phyloP scores from a whole-genome alignment of 1,140 invertebrate species.

The Phymorhynchus buccinoides region DNA sequence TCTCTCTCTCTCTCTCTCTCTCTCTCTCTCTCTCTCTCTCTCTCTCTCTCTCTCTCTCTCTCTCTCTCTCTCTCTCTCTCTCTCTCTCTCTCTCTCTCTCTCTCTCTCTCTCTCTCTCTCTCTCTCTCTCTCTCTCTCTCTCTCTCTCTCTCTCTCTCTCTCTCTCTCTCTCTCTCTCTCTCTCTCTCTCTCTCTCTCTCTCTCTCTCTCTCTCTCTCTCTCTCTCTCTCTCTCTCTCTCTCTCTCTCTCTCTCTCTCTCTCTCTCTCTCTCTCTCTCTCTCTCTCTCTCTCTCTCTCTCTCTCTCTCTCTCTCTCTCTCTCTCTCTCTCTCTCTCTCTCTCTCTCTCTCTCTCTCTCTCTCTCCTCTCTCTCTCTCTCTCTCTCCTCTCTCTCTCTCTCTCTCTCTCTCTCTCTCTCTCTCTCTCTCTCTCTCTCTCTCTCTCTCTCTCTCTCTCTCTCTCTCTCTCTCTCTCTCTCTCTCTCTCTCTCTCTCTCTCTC shows the following conservation, averaged over 20 bases:
- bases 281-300: no score
- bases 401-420: conserved; percentile 4
- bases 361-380: background rate
- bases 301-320: no score
- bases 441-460: background rate
- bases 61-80: background rate
- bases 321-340: background rate
- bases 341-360: background rate
- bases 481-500: conserved; percentile 4
- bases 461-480: background rate
- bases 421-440: background rate
- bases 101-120: background rate
- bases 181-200: no score
- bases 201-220: no score
- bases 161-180: no score
- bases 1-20: background rate
- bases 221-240: no score
- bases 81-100: conserved; percentile 1
- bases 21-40: background rate
- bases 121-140: background rate
- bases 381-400: background rate
- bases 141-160: background rate
- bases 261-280: no score
- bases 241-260: no score
- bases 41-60: conserved; percentile 5